Percentiles rank a stretch among this genome's conserved stretches.
Evolutionary conservation across 1,140 invertebrate genomes (phyloP).

Genomic region (Trypoxylus dichotomus): DNA sequence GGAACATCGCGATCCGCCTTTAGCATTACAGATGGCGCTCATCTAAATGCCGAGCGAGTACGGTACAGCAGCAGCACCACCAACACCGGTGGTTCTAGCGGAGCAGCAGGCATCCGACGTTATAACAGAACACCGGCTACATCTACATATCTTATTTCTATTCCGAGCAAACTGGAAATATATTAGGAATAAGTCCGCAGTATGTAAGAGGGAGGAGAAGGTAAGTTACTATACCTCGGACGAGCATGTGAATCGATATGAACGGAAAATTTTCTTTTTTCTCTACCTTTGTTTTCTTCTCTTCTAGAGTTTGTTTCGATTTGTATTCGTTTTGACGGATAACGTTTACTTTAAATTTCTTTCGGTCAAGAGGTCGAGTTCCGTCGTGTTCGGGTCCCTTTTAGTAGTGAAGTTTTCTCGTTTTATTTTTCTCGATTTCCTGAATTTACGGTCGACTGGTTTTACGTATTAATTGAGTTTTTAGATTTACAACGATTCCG

Average conservation of each 20-base stretch:
- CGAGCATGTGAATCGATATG: background rate
- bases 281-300: background rate
- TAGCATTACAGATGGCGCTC: constrained; percentile 2
- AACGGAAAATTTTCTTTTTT: background rate
- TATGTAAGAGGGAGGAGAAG: background rate
- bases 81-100: background rate
- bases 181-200: constrained; percentile 1
- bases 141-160: constrained; percentile 8
- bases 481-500: background rate
- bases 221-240: background rate
- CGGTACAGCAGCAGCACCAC: background rate
- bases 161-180: constrained; percentile 8
- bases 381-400: background rate
- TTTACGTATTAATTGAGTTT: constrained; percentile 4
- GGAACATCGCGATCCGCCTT: background rate
- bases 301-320: background rate
- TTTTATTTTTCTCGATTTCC: background rate
- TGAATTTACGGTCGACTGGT: background rate
- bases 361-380: background rate
- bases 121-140: background rate
- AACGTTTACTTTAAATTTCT: constrained; percentile 9
- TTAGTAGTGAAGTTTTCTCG: background rate
- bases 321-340: background rate
- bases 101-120: background rate
- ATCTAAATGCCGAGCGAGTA: background rate